These are phyloP conservation scores for Magallana ariakensis DNA, from an alignment of 1,140 invertebrate species.

Conservation along the genomic window DNA sequence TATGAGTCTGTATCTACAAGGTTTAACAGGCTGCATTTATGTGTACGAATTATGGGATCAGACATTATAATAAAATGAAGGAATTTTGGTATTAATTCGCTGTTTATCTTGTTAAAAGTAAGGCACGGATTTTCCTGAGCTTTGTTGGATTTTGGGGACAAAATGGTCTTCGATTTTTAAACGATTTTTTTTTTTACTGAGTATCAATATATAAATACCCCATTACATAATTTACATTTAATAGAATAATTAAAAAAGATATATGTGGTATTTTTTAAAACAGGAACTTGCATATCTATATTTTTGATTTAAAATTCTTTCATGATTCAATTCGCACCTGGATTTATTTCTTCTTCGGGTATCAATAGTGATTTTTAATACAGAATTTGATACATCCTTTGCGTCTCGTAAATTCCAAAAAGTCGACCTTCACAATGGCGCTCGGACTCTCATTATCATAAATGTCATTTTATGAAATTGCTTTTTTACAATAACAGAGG, in stretches of 20 bases:
- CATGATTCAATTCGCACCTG: constrained; percentile 22
- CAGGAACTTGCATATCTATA: neutral
- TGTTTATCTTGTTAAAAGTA: constrained; percentile 7
- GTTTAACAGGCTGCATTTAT: neutral
- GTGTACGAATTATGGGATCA: constrained; percentile 12
- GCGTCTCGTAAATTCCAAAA: constrained; percentile 37
- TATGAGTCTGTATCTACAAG: constrained; percentile 3
- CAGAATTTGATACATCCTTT: constrained; percentile 29
- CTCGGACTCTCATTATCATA: constrained; percentile 40
- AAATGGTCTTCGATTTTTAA: neutral
- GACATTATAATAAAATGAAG: constrained; percentile 37
- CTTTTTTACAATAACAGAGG: constrained; percentile 20
- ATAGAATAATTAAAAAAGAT: neutral
- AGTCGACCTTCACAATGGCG: neutral
- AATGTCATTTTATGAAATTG: constrained; percentile 40
- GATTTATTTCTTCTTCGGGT: neutral
- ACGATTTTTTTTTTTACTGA: neutral
- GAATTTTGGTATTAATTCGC: constrained; percentile 41
- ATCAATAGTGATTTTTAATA: constrained; percentile 6
- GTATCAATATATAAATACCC: neutral
- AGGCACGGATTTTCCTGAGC: neutral
- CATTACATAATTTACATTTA: neutral
- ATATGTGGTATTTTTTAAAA: neutral
- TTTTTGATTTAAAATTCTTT: neutral
- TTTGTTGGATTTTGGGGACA: neutral